A percentile compares a stretch with the other conserved stretches of the same genome.
Evolutionary conservation across 2,113 vertebrate genomes (phyloP).

Genomic region (Chionomys nivalis): DNA sequence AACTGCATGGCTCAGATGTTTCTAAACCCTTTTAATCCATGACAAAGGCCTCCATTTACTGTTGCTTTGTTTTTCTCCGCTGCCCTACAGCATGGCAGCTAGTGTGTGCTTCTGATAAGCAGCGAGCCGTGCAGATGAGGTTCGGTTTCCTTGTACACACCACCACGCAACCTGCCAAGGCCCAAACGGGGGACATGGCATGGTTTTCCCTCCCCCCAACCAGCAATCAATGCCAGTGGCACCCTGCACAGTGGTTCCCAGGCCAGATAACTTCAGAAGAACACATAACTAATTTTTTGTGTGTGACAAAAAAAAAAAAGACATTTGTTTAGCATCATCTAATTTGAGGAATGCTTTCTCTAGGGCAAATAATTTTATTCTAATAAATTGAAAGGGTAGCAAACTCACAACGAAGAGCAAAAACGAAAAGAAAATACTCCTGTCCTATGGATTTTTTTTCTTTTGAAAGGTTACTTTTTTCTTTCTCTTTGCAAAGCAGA

Average conservation of each 20-base stretch:
- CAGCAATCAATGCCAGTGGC: conserved; percentile 54
- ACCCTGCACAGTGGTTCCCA: conserved; percentile 39
- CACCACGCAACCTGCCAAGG: conserved; percentile 77
- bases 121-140: conserved; percentile 84
- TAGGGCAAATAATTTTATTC: conserved; percentile 73
- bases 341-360: neutral
- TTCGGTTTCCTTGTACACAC: conserved; percentile 75
- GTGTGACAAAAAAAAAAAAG: conserved; percentile 65
- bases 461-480: neutral
- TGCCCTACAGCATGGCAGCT: conserved; percentile 88
- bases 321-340: conserved; percentile 71
- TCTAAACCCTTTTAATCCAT: conserved; percentile 88
- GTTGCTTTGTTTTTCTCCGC: conserved; percentile 88
- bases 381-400: conserved; percentile 52
- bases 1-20: conserved; percentile 88
- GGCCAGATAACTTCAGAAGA: conserved; percentile 76
- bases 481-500: neutral
- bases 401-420: conserved; percentile 2
- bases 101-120: conserved; percentile 88
- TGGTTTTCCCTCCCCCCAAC: conserved; percentile 28
- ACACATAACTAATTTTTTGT: conserved; percentile 76
- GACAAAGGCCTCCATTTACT: conserved; percentile 87
- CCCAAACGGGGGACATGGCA: conserved; percentile 63
- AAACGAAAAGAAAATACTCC: conserved; percentile 22
- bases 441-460: neutral